Evolutionary conservation across 2,888 invertebrate genomes (phyloP).

Genomic region (Eutolmus rufibarbis): DNA sequence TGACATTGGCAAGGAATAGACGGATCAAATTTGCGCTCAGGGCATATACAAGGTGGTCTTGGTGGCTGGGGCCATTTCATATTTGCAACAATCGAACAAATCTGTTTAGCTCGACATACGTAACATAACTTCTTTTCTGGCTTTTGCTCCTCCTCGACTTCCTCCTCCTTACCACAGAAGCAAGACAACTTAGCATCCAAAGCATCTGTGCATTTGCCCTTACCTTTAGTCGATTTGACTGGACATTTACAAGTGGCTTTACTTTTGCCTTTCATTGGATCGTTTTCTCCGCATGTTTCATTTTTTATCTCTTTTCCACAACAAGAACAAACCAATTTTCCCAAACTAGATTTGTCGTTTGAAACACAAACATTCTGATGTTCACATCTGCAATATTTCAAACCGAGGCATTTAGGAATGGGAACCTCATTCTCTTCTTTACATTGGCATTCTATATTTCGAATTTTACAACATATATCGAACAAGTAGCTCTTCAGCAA

Average conservation of each 20-base stretch:
- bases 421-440: background rate
- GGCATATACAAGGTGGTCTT: background rate
- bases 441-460: background rate
- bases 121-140: background rate
- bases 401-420: background rate
- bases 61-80: background rate
- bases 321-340: background rate
- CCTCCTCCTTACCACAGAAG: background rate
- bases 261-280: background rate
- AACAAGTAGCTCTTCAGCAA: background rate
- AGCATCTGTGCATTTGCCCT: background rate
- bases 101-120: conserved; percentile 5
- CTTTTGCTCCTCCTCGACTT: background rate
- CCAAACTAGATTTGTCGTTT: background rate
- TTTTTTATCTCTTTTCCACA: background rate
- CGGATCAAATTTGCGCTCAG: background rate
- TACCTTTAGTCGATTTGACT: background rate
- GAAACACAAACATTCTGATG: background rate
- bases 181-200: background rate
- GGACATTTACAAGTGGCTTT: background rate
- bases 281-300: background rate
- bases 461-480: background rate
- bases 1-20: background rate
- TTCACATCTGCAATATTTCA: background rate
- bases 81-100: background rate